phyloP scores from a whole-genome alignment of 2,888 invertebrate species.

The Seira sanloemensis region DNA sequence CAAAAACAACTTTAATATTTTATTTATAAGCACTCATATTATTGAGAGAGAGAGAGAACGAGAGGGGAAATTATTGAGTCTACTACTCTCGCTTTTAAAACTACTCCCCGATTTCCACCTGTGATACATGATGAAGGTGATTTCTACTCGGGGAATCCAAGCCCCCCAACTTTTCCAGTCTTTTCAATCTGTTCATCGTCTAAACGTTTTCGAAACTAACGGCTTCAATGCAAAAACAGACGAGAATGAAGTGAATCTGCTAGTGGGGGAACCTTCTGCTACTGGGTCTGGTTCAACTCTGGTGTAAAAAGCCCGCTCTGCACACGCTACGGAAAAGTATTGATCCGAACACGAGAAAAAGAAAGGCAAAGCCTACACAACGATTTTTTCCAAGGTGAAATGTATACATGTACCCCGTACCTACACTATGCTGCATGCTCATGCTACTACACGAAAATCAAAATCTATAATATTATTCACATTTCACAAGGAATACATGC shows the following conservation, averaged over 20 bases:
- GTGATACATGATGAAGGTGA: conserved; percentile 48
- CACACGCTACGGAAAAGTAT: conserved; percentile 56
- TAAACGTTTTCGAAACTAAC: too few species aligned
- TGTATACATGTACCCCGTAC: conserved; percentile 22
- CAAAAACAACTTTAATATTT: too few species aligned
- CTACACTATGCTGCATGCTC: background rate
- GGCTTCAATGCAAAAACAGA: too few species aligned
- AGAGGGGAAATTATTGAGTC: conserved; percentile 7
- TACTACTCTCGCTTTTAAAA: background rate
- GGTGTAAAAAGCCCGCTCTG: conserved; percentile 66
- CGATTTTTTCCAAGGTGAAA: conserved; percentile 58
- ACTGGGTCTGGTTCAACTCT: background rate
- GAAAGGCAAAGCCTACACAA: conserved; percentile 32
- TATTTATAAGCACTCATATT: too few species aligned
- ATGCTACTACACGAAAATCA: background rate
- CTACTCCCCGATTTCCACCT: conserved; percentile 44
- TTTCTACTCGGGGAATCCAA: too few species aligned
- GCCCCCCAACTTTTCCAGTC: too few species aligned
- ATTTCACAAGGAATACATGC: background rate
- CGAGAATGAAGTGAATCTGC: too few species aligned
- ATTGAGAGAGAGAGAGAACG: background rate
- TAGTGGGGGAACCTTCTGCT: background rate
- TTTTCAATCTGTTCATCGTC: conserved; percentile 44
- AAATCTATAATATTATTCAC: background rate
- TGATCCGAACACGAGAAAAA: conserved; percentile 58